Conservation (phyloP, 2,888 invertebrate genomes). For the Eupeodes latifasciatus region DNA sequence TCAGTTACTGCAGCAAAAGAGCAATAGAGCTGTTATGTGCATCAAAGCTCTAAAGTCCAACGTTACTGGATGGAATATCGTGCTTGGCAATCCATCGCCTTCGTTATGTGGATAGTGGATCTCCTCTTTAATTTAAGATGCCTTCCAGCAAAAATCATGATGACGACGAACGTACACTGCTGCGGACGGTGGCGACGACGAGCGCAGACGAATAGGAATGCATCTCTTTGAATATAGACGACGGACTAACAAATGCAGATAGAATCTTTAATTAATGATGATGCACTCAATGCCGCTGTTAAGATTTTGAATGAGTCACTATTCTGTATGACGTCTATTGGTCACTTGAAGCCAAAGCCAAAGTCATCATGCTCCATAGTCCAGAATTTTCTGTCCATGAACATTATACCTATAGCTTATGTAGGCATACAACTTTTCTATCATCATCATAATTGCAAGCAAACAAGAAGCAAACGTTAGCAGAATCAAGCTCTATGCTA, state of each 20-base stretch:
- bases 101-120: constrained; percentile 1
- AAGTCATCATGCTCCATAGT: not conserved
- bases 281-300: constrained; percentile 55
- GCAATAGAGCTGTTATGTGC: not conserved
- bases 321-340: constrained; percentile 51
- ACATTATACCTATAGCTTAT: not conserved
- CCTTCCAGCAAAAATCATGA: not conserved
- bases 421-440: not conserved
- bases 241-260: constrained; percentile 39
- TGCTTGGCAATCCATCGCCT: constrained; percentile 28
- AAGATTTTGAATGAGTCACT: constrained; percentile 60
- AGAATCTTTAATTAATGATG: constrained; percentile 70
- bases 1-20: constrained; percentile 8
- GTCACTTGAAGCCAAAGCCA: constrained; percentile 36
- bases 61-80: not conserved
- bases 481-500: not conserved
- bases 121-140: constrained; percentile 2
- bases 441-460: constrained; percentile 40
- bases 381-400: constrained; percentile 40
- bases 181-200: not conserved
- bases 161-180: not conserved
- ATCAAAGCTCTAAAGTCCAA: not conserved
- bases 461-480: constrained; percentile 27
- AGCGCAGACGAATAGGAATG: constrained; percentile 1
- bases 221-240: constrained; percentile 20